Evolutionary conservation across 2,113 vertebrate genomes (phyloP).

Genomic region (Syngnathus floridae): DNA sequence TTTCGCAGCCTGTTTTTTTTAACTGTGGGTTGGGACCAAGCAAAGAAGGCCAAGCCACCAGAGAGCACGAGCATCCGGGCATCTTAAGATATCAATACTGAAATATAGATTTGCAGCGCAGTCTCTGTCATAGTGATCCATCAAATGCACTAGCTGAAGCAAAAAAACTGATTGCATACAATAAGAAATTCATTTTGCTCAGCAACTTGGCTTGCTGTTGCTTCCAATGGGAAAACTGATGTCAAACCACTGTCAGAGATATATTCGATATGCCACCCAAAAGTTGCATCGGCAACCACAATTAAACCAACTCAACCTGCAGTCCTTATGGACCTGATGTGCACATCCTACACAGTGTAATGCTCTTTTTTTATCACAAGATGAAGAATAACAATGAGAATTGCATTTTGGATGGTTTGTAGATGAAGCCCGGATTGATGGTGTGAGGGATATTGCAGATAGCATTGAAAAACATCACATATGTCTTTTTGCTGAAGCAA

Average conservation of each 20-base stretch:
- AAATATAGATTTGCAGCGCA: constrained; percentile 16
- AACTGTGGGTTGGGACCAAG: constrained; percentile 21
- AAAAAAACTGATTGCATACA: constrained; percentile 17
- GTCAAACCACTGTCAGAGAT: neutral
- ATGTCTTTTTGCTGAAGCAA: constrained; percentile 5
- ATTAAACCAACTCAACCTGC: neutral
- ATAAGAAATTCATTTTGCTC: constrained; percentile 3
- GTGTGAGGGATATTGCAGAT: no score
- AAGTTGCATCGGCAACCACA: neutral
- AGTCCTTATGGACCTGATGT: neutral
- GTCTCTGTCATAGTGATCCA: constrained; percentile 38
- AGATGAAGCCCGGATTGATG: no score
- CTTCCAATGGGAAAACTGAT: neutral
- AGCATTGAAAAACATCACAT: no score
- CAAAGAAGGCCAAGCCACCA: constrained; percentile 9
- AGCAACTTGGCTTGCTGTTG: neutral
- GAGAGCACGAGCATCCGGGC: constrained; percentile 9
- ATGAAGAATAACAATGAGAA: no score
- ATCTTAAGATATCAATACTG: constrained; percentile 15
- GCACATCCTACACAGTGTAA: neutral
- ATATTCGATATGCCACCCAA: constrained; percentile 4
- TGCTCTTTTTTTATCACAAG: no score
- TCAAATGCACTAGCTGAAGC: constrained; percentile 18
- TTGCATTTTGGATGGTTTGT: no score
- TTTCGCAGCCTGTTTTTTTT: constrained; percentile 37